Conservation (phyloP, 2,888 invertebrate genomes). For the Melieria crassipennis region DNA sequence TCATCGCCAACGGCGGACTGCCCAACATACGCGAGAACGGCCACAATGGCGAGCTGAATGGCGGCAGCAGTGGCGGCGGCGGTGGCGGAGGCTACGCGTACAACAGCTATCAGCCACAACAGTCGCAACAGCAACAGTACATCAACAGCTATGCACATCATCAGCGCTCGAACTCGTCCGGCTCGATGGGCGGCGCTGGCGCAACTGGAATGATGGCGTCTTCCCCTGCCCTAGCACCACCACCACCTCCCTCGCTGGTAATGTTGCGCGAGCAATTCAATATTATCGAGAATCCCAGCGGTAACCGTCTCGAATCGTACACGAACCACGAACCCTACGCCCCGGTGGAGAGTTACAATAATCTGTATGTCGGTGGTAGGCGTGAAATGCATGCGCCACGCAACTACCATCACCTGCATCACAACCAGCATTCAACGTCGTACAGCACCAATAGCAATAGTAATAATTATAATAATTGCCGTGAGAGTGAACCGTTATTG, state of each 20-base stretch:
- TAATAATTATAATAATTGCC: conserved; percentile 62
- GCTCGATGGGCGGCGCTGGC: conserved; percentile 43
- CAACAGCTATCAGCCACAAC: conserved; percentile 44
- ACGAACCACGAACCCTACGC: conserved; percentile 53
- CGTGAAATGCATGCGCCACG: conserved; percentile 47
- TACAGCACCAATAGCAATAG: conserved; percentile 56
- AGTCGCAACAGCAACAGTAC: conserved; percentile 40
- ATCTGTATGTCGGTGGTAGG: conserved; percentile 48
- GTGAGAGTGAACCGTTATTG: conserved; percentile 66
- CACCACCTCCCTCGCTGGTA: conserved; percentile 67
- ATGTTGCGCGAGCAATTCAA: conserved; percentile 67
- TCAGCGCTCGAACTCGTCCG: conserved; percentile 45
- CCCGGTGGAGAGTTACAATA: conserved; percentile 55
- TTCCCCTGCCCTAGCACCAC: conserved; percentile 40
- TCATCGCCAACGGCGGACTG: conserved; percentile 61
- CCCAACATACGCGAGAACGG: conserved; percentile 63
- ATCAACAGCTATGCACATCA: conserved; percentile 37
- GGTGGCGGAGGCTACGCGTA: conserved; percentile 39
- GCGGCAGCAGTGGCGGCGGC: conserved; percentile 45
- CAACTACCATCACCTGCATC: conserved; percentile 44
- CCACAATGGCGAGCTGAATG: conserved; percentile 47
- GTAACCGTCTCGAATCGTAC: conserved; percentile 54
- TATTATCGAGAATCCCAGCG: conserved; percentile 65
- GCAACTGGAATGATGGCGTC: conserved; percentile 38
- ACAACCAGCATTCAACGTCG: conserved; percentile 45